Conservation (phyloP, 2,797 vertebrate genomes). For the Poecile montanus region DNA sequence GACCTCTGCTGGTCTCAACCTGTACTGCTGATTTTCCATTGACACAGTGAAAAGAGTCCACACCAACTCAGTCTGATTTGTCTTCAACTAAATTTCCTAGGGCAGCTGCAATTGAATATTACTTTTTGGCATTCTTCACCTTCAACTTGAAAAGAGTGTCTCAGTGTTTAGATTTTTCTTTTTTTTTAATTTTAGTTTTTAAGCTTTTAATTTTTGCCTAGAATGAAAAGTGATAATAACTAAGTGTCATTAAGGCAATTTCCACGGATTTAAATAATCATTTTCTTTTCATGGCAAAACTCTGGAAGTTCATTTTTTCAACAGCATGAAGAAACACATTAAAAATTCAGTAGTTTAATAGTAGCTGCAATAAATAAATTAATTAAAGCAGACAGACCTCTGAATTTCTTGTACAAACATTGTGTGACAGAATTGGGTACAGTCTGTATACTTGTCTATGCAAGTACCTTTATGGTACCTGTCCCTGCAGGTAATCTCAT, state of each 20-base stretch:
- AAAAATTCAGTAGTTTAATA: neutral
- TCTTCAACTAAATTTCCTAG: neutral
- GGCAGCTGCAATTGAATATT: neutral
- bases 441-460: conserved; percentile 9
- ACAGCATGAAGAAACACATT: neutral
- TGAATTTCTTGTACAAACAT: neutral
- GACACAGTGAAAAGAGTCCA: neutral
- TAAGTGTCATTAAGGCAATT: neutral
- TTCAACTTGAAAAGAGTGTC: neutral
- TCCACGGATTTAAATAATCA: neutral
- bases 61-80: neutral
- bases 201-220: neutral
- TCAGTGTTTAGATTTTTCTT: neutral
- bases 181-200: neutral
- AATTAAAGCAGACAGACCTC: neutral
- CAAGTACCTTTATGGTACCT: neutral
- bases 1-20: neutral
- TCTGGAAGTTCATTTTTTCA: neutral
- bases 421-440: neutral
- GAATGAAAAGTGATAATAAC: neutral
- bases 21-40: neutral
- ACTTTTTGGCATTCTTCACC: neutral
- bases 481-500: conserved; percentile 35
- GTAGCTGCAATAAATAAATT: neutral
- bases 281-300: neutral